Evolutionary conservation across 2,888 invertebrate species (phyloP).

Genomic region (Hypomecis atomaria): DNA sequence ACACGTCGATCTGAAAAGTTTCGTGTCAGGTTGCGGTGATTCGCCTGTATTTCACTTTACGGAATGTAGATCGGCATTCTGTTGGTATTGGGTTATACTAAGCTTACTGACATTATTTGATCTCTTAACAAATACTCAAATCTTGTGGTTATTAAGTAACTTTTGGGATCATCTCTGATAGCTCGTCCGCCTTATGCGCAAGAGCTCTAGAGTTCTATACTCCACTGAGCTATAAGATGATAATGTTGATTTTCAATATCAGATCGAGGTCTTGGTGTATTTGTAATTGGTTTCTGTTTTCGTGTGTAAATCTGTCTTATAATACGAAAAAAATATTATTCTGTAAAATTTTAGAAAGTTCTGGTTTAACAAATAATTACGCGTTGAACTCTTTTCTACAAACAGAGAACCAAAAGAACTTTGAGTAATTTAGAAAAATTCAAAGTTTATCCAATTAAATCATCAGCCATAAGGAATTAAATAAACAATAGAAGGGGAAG

Average conservation of each 20-base stretch:
- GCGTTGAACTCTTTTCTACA: constrained; percentile 24
- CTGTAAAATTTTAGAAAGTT: neutral
- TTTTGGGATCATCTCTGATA: too few relatives aligned
- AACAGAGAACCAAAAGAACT: neutral
- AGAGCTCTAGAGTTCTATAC: too few relatives aligned
- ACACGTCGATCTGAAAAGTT: constrained; percentile 68
- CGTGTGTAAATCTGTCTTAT: too few relatives aligned
- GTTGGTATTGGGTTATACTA: constrained; percentile 46
- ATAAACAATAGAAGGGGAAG: constrained; percentile 40
- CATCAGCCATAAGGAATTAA: constrained; percentile 29
- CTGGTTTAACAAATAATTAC: constrained; percentile 1
- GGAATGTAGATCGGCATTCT: constrained; percentile 56
- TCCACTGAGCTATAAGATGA: too few relatives aligned
- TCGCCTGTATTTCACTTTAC: constrained; percentile 61
- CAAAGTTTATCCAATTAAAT: constrained; percentile 31
- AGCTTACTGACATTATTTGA: constrained; percentile 47
- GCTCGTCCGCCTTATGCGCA: too few relatives aligned
- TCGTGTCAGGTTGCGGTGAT: constrained; percentile 65
- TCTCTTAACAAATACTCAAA: too few relatives aligned
- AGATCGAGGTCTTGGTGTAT: neutral
- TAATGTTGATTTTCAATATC: too few relatives aligned
- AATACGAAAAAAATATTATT: too few relatives aligned
- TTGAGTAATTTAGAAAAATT: constrained; percentile 10
- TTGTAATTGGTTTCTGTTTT: neutral
- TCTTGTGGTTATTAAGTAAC: too few relatives aligned